Conservation (phyloP, 2,113 vertebrate species). For the Platichthys flesus region DNA sequence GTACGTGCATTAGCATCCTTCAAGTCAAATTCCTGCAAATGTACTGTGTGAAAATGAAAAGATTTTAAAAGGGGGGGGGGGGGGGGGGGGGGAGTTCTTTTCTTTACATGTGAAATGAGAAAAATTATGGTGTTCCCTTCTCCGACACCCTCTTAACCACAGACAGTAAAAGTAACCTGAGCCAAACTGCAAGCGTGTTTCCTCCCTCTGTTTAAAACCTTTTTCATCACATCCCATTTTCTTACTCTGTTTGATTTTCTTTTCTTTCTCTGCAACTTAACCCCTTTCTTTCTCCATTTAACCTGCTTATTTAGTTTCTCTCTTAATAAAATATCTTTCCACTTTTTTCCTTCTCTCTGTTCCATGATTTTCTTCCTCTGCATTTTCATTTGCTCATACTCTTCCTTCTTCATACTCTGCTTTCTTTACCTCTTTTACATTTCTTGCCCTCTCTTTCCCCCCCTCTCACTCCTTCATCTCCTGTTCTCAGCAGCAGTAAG, state of each 20-base stretch:
- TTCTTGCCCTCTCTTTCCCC: background rate
- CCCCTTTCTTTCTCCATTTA: background rate
- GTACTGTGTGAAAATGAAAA: background rate
- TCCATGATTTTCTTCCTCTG: no score
- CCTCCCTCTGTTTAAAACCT: background rate
- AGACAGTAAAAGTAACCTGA: slow-evolving; percentile 15
- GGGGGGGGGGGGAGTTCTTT: background rate
- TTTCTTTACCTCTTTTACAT: background rate
- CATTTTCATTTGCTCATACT: no score
- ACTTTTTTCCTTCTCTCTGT: background rate
- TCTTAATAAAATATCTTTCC: background rate
- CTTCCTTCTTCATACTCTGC: no score
- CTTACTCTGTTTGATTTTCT: background rate
- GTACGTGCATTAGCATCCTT: background rate
- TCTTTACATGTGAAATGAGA: background rate
- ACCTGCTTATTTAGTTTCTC: background rate
- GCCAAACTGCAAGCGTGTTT: background rate
- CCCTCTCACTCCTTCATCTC: background rate
- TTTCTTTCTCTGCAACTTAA: no score
- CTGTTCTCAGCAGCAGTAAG: slow-evolving; percentile 36
- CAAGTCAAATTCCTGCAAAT: background rate
- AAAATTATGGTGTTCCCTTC: no score
- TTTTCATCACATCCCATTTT: background rate
- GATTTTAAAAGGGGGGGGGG: background rate
- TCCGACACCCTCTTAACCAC: background rate